A percentile compares a stretch with the other conserved stretches of the same genome.
Conservation (phyloP, 2,888 invertebrate species). For the Coenonympha glycerion region DNA sequence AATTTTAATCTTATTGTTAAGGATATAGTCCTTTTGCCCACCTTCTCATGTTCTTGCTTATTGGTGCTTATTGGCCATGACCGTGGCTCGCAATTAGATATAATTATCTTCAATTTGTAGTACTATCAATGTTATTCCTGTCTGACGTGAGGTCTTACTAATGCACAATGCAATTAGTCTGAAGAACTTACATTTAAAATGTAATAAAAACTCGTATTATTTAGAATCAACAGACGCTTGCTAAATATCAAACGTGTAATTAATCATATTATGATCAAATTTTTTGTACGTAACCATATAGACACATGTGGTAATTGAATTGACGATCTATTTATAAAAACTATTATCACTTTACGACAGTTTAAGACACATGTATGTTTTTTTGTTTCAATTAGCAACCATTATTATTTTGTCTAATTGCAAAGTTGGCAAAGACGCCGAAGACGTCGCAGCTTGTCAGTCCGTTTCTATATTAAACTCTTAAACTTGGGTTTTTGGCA, state of each 20-base stretch:
- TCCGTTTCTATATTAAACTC: constrained; percentile 61
- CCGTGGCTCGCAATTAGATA: constrained; percentile 70
- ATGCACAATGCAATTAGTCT: constrained; percentile 55
- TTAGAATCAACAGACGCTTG: not conserved
- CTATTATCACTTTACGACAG: constrained; percentile 43
- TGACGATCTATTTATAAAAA: constrained; percentile 45
- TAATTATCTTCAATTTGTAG: constrained; percentile 73
- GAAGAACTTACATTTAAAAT: constrained; percentile 21
- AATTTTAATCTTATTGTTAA: too few relatives aligned
- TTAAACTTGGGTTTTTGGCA: constrained; percentile 58
- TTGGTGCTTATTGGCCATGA: constrained; percentile 76
- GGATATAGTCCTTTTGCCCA: constrained; percentile 44
- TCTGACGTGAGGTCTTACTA: constrained; percentile 51
- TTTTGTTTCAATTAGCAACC: constrained; percentile 37
- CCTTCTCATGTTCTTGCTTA: constrained; percentile 68
- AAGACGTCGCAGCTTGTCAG: constrained; percentile 60
- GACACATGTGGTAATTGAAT: constrained; percentile 31
- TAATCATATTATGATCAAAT: not conserved
- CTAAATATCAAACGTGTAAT: not conserved
- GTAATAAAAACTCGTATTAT: not conserved
- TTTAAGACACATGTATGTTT: constrained; percentile 41
- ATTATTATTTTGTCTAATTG: constrained; percentile 62
- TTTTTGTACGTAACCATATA: not conserved
- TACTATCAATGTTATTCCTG: constrained; percentile 63
- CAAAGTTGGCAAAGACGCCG: constrained; percentile 71